Conservation (phyloP, 2,888 invertebrate genomes). For the Sclerodermus sp. region DNA sequence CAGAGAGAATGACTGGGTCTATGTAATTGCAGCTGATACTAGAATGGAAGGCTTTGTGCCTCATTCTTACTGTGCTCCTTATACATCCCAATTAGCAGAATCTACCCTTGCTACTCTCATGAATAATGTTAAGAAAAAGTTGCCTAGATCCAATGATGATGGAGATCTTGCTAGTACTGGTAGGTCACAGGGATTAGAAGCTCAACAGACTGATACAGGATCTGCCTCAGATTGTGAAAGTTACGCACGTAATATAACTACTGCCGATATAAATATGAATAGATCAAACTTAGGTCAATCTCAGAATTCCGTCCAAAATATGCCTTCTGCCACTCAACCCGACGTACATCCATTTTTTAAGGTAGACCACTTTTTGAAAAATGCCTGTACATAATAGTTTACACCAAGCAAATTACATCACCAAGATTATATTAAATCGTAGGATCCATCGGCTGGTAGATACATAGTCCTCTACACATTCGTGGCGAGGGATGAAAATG, state of each 20-base stretch:
- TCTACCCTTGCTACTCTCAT: constrained; percentile 62
- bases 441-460: constrained; percentile 82
- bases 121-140: constrained; percentile 77
- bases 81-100: constrained; percentile 76
- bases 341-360: constrained; percentile 65
- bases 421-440: constrained; percentile 9
- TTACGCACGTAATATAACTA: constrained; percentile 62
- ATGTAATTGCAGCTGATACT: constrained; percentile 88
- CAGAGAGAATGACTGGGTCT: constrained; percentile 96
- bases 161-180: constrained; percentile 42
- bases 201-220: constrained; percentile 55
- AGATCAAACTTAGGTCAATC: constrained; percentile 57
- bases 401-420: neutral
- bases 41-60: constrained; percentile 93
- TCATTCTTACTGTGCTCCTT: constrained; percentile 89
- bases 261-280: constrained; percentile 52
- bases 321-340: constrained; percentile 56
- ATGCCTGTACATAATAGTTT: neutral
- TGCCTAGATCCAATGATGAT: constrained; percentile 66
- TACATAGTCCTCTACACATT: constrained; percentile 93
- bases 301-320: constrained; percentile 60
- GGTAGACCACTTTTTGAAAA: constrained; percentile 44
- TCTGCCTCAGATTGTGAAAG: constrained; percentile 67
- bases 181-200: constrained; percentile 46
- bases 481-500: constrained; percentile 90